Conservation (phyloP, 2,888 invertebrate species). For the Phalera bucephala region DNA sequence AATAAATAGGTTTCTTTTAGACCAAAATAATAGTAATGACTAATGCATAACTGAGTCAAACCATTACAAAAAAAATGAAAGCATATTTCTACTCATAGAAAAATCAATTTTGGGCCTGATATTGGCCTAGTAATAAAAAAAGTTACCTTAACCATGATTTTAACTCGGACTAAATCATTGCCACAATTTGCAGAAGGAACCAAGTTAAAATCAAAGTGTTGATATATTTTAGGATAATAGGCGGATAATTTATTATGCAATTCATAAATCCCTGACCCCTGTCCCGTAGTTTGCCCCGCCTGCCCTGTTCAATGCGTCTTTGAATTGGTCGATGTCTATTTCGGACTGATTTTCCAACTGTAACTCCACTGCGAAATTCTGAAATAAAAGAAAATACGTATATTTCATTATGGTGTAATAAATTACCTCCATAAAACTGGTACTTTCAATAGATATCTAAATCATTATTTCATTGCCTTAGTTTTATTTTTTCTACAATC, state of each 20-base stretch:
- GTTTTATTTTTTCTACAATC: not conserved
- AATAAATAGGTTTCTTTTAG: constrained; percentile 34
- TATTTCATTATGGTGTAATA: too few relatives aligned
- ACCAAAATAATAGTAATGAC: constrained; percentile 21
- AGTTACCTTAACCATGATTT: constrained; percentile 33
- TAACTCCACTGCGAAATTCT: constrained; percentile 91
- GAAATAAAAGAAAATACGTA: constrained; percentile 51
- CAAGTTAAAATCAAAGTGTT: constrained; percentile 33
- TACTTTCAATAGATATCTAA: too few relatives aligned
- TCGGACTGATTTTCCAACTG: constrained; percentile 87
- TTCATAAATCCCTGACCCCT: constrained; percentile 86
- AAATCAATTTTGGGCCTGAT: constrained; percentile 37
- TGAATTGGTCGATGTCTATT: constrained; percentile 87
- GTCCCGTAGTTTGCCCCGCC: constrained; percentile 93
- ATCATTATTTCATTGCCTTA: too few relatives aligned
- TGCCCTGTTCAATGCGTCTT: constrained; percentile 86
- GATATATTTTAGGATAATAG: constrained; percentile 37
- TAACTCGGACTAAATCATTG: constrained; percentile 5
- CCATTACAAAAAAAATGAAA: constrained; percentile 24
- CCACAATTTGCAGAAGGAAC: not conserved
- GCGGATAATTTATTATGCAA: constrained; percentile 43
- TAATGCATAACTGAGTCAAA: constrained; percentile 23
- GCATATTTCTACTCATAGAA: constrained; percentile 21
- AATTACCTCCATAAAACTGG: too few relatives aligned
- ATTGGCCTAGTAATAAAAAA: constrained; percentile 33